A percentile compares a stretch with the other conserved stretches of the same genome.
These are phyloP conservation scores for Lordiphosa stackelbergi DNA, from an alignment of 1,140 invertebrate species.

Conservation along the genomic window DNA sequence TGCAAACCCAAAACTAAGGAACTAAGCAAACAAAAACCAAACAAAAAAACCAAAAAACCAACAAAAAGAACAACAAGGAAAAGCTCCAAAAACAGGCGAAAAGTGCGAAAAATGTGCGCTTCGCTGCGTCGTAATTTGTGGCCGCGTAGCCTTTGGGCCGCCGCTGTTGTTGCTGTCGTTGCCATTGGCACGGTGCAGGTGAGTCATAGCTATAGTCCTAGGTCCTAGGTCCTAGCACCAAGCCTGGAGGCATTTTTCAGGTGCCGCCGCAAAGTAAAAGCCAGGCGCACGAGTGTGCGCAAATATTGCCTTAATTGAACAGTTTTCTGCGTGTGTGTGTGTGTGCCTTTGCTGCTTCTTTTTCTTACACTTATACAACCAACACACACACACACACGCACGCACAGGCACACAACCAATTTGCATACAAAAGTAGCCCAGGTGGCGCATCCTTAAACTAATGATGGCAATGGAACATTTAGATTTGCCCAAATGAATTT, in stretches of 20 bases:
- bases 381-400: slow-evolving; percentile 1
- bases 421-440: slow-evolving; percentile 53
- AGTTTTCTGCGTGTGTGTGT: slow-evolving; percentile 19
- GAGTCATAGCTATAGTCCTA: slow-evolving; percentile 44
- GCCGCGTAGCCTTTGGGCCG: slow-evolving; percentile 62
- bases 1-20: slow-evolving; percentile 8
- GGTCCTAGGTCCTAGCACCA: too few relatives aligned
- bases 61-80: slow-evolving; percentile 4
- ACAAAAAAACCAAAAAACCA: slow-evolving; percentile 6
- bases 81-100: slow-evolving; percentile 11
- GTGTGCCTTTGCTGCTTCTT: background rate
- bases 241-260: slow-evolving; percentile 5
- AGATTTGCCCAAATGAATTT: slow-evolving; percentile 16
- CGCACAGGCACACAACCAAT: slow-evolving; percentile 27
- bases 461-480: slow-evolving; percentile 30
- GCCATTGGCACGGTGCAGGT: slow-evolving; percentile 66
- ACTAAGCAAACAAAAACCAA: slow-evolving; percentile 1
- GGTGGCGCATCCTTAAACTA: slow-evolving; percentile 24
- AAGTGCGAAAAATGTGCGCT: slow-evolving; percentile 61
- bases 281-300: slow-evolving; percentile 54
- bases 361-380: slow-evolving; percentile 30
- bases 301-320: slow-evolving; percentile 73
- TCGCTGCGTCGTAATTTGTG: slow-evolving; percentile 69
- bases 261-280: slow-evolving; percentile 47
- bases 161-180: slow-evolving; percentile 31